Evolutionary conservation across 1,140 invertebrate genomes (phyloP), one percentile per base, ranked within the genome.

Genomic region (Drosophila bipectinata): DNA sequence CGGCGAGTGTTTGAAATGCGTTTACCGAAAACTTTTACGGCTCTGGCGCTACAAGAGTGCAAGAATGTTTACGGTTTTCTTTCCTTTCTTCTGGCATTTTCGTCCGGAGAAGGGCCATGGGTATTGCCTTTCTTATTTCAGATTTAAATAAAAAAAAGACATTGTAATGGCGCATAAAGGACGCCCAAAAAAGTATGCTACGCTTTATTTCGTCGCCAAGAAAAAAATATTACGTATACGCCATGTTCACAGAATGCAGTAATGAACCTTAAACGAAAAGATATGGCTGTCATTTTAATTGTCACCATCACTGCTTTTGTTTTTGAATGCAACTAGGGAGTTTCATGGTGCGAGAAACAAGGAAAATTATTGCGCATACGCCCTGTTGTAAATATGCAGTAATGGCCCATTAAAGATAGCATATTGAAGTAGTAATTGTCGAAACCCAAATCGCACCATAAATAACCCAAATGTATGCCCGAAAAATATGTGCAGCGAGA

Each of bases 1-100:
- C 74, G 62, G 83, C 83, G 79, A 88, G 83, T 88, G 83, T 88
- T 88, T 88, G 83, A 89, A 88, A 88, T 88, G 84, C 83, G 83
- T 87, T 87, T 87, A 83, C 79, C 68, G 48, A 88, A 87, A 88
- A 88, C 79, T 88, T 88, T 89, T 82, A 78, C 82, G 53, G 66
- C 69, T 82, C 63, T 49, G 63, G 24, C 44, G 52, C 52, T 69
- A 63, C 63, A 68, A 80, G 63, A 82, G 59, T 72, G 64, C 72
- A 89, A 71, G 76, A 88, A 88, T 88, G 84, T 88, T 82, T 83
- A 85, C 79, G 79, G 68, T 55, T 69, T 69, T 69, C 64, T 49
- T 69, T 57, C 26, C 26, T 18, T 48, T 41, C 26, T 12, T 48
- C 10, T 21, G 32, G 7, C 15, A 45, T 73, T 74, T 28, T 41